A percentile compares a stretch with the other conserved stretches of the same genome.
phyloP scores from a whole-genome alignment of 2,113 vertebrate species.

The Campylomormyrus tamandua region DNA sequence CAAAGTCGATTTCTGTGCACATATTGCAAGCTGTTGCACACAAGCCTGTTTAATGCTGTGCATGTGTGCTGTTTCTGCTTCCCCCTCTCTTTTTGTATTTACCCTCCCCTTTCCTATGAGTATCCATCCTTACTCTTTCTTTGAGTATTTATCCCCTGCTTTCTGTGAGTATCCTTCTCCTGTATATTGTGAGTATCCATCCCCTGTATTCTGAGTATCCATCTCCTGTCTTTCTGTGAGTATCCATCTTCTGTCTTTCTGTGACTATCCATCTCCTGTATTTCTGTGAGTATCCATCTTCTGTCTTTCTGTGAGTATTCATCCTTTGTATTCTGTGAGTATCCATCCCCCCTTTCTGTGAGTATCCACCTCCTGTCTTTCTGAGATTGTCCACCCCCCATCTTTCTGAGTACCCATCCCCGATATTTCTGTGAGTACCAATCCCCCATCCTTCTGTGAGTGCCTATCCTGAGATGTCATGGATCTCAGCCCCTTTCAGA shows the following conservation, averaged over 20 bases:
- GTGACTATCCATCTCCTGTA: not conserved
- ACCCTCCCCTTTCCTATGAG: not conserved
- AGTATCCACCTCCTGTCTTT: too few relatives aligned
- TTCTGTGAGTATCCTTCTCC: not conserved
- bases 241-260: not conserved
- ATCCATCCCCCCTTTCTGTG: too few relatives aligned
- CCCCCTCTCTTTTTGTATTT: not conserved
- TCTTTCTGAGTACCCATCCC: not conserved
- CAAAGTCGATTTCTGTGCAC: not conserved
- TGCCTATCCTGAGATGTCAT: too few relatives aligned
- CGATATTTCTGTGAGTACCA: not conserved
- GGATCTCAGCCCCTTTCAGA: not conserved
- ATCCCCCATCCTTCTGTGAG: not conserved
- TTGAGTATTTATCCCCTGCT: not conserved
- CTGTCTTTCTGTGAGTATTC: too few relatives aligned
- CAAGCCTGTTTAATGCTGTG: not conserved
- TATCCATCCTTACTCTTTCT: not conserved
- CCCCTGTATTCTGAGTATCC: not conserved
- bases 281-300: not conserved
- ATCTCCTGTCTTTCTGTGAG: not conserved
- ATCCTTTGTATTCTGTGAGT: too few relatives aligned
- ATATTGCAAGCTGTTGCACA: slow-evolving; percentile 3
- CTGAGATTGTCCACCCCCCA: too few relatives aligned
- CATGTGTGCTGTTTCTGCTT: not conserved
- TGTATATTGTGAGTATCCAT: not conserved